phyloP scores from a whole-genome alignment of 2,888 invertebrate species.

The Acrobasis suavella region DNA sequence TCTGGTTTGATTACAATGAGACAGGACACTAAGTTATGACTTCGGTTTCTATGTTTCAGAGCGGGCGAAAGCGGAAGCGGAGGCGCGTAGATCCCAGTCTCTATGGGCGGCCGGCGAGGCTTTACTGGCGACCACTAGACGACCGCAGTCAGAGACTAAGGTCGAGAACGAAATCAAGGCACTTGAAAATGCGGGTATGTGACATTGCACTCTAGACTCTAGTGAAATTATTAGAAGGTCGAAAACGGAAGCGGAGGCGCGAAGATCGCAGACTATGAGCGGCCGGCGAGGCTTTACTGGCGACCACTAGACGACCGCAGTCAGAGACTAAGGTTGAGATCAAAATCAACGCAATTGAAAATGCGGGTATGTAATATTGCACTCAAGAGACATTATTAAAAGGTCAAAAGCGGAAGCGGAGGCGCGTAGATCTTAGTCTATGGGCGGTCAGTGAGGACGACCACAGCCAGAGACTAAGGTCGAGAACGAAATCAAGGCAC shows the following conservation, averaged over 20 bases:
- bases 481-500: constrained; percentile 88
- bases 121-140: constrained; percentile 88
- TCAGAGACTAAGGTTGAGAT: constrained; percentile 82
- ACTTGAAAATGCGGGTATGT: constrained; percentile 86
- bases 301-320: constrained; percentile 86
- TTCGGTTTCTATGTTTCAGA: constrained; percentile 62
- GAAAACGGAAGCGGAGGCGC: constrained; percentile 87
- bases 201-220: not conserved
- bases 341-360: constrained; percentile 88
- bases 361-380: constrained; percentile 79
- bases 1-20: too few relatives aligned
- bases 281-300: constrained; percentile 93
- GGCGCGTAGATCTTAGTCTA: too few relatives aligned
- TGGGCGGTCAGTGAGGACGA: constrained; percentile 94
- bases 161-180: constrained; percentile 88
- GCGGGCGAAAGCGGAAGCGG: constrained; percentile 87
- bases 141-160: constrained; percentile 77
- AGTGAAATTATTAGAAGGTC: constrained; percentile 37
- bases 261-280: constrained; percentile 96
- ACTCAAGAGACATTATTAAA: too few relatives aligned
- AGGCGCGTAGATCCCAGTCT: constrained; percentile 91
- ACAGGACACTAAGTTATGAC: too few relatives aligned
- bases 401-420: too few relatives aligned
- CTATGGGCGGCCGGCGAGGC: constrained; percentile 97
- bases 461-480: constrained; percentile 78